phyloP scores from a whole-genome alignment of 53 echinoderm and acorn worm species.

The Luidia sarsii region DNA sequence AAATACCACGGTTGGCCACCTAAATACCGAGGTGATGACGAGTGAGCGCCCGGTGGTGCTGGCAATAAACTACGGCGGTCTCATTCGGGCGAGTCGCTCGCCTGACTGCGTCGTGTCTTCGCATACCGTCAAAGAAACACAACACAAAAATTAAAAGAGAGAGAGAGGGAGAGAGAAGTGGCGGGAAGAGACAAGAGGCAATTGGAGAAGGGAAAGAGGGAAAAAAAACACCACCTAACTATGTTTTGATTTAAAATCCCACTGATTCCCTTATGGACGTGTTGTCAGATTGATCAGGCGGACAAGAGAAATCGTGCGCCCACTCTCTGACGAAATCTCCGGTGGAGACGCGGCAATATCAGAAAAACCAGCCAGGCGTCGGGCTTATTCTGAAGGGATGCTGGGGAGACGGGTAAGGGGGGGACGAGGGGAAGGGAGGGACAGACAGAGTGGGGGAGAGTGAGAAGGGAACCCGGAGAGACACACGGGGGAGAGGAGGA shows the following conservation, averaged over 20 bases:
- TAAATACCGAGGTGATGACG: constrained; percentile 56
- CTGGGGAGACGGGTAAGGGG: too few species aligned
- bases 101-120: constrained; percentile 19
- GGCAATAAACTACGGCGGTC: constrained; percentile 25
- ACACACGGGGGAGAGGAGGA: too few species aligned
- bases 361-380: constrained; percentile 49
- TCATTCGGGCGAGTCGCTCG: not conserved
- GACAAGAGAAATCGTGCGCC: constrained; percentile 62
- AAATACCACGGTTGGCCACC: constrained; percentile 52
- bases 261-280: constrained; percentile 39
- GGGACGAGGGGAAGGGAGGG: not conserved
- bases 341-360: constrained; percentile 46
- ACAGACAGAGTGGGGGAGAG: too few species aligned
- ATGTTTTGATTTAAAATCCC: constrained; percentile 60
- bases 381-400: constrained; percentile 21
- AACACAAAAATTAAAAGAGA: too few species aligned
- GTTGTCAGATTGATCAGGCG: constrained; percentile 64
- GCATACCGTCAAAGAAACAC: constrained; percentile 35
- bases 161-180: too few species aligned
- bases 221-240: not conserved
- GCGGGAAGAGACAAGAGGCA: too few species aligned
- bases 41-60: constrained; percentile 36
- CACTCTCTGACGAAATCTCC: constrained; percentile 44
- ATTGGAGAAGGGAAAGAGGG: too few species aligned
- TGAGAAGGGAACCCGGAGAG: too few species aligned